Evolutionary conservation across 2,113 vertebrate species (phyloP), one percentile per base, ranked within the genome.

Genomic region (Malurus melanocephalus): DNA sequence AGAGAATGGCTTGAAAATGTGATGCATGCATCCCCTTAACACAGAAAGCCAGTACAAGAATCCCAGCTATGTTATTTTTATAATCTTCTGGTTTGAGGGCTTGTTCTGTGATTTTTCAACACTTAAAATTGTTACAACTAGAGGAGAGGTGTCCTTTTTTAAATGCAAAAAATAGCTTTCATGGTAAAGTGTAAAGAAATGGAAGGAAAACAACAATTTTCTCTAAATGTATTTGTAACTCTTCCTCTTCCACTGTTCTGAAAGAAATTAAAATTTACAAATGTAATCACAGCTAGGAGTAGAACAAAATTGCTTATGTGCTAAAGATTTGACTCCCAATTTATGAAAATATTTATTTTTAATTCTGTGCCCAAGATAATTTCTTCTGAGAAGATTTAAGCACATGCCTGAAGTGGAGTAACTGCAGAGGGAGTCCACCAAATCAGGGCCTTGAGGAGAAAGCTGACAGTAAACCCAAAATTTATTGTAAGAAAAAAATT

Each of bases 31-130:
- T 38, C 30, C 48, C n/a, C 71, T 84, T 73, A 62, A 82, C 80
- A 81, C 46, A 87, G 52, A 94, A 88, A 73, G 48, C 21, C 51
- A 62, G 48, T 48, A 52, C 42, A 94, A 76, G 84, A 96, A 95
- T 94, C 74, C 35, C 64, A 96, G 3, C 86, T 79, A 94, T 95
- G 88, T 94, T 94, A 52, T 92, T 96, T 91, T 87, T 86, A 69
- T 62, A 75, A 59, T 68, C 51, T 43, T 55, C 16, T 77, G 28
- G 9, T 87, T 82, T 85, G 68, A 75, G 56, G 32, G 48, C 49
- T 77, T 49, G 40, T 48, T 91, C 62, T 86, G 80, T 64, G 62
- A n/a, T 90, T 92, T 91, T 75, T 88, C 62, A 79, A 46, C 43
- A 80, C 62, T 61, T 88, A 5, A 74, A 56, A 5, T 59, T 74